Evolutionary conservation across 2,797 vertebrate genomes (phyloP).

Genomic region (Allobates femoralis): DNA sequence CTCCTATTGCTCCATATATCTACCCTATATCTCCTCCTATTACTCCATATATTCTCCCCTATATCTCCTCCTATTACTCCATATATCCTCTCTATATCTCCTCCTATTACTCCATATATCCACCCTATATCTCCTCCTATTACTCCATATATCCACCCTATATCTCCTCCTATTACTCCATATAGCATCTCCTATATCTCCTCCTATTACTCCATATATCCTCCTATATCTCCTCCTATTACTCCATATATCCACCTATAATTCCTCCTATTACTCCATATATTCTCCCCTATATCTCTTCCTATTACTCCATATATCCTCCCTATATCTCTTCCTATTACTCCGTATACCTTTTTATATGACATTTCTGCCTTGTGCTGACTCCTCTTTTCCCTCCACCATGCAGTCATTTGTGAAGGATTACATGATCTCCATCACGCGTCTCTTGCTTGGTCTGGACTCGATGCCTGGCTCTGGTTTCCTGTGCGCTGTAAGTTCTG

Average conservation of each 20-base stretch:
- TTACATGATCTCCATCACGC: slow-evolving; percentile 88
- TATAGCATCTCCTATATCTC: slow-evolving; percentile 3
- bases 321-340: not conserved
- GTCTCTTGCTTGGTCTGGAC: slow-evolving; percentile 83
- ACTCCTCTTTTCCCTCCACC: slow-evolving; percentile 11
- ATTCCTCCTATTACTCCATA: slow-evolving; percentile 1
- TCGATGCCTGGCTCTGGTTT: slow-evolving; percentile 87
- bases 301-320: not conserved
- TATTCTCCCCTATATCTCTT: not conserved
- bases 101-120: slow-evolving; percentile 9
- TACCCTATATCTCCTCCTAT: slow-evolving; percentile 21
- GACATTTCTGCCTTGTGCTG: not conserved
- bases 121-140: not conserved
- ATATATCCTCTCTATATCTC: slow-evolving; percentile 18
- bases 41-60: slow-evolving; percentile 20
- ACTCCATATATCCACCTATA: slow-evolving; percentile 10
- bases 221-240: slow-evolving; percentile 6
- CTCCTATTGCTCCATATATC: slow-evolving; percentile 33
- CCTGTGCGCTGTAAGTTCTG: slow-evolving; percentile 81
- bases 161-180: slow-evolving; percentile 9
- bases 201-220: slow-evolving; percentile 13
- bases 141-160: not conserved
- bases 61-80: slow-evolving; percentile 30
- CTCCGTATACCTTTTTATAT: not conserved
- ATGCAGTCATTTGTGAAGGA: slow-evolving; percentile 86